Evolutionary conservation across 2,113 vertebrate genomes (phyloP).

Genomic region (Capricornis sumatraensis): DNA sequence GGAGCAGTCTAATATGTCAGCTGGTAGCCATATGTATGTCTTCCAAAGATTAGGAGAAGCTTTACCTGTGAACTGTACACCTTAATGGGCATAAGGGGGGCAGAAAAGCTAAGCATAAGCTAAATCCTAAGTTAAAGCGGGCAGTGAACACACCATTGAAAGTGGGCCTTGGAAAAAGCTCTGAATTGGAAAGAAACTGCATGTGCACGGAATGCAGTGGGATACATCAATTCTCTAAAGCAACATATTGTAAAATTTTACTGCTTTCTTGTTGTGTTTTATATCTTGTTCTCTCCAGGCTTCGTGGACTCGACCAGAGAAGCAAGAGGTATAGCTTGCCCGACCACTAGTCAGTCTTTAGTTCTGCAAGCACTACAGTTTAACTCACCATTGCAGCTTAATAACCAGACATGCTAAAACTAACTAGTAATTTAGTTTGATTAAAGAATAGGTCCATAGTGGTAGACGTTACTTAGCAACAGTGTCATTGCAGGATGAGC

Average conservation of each 20-base stretch:
- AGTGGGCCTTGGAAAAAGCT: constrained; percentile 24
- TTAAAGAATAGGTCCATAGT: constrained; percentile 72
- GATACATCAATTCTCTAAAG: constrained; percentile 71
- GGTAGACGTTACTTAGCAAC: constrained; percentile 71
- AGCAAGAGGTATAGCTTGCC: constrained; percentile 96
- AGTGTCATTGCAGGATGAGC: constrained; percentile 74
- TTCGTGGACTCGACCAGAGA: constrained; percentile 98
- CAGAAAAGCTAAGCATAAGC: background rate
- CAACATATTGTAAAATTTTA: constrained; percentile 82
- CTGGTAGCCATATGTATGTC: background rate
- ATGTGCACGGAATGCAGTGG: constrained; percentile 78
- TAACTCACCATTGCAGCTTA: constrained; percentile 76
- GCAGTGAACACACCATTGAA: constrained; percentile 46
- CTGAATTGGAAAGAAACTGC: constrained; percentile 69
- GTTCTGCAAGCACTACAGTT: constrained; percentile 72
- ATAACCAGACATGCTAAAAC: constrained; percentile 76
- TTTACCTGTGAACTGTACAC: background rate
- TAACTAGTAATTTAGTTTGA: constrained; percentile 60
- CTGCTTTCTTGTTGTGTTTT: constrained; percentile 89
- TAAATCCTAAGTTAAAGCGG: constrained; percentile 18
- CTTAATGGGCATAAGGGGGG: background rate
- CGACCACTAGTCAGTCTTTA: constrained; percentile 85
- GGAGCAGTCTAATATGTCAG: background rate
- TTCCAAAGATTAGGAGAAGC: background rate
- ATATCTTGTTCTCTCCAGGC: constrained; percentile 97